Conservation (phyloP, 92 coral and sea anemone genomes). For the Meandrina meandrites region DNA sequence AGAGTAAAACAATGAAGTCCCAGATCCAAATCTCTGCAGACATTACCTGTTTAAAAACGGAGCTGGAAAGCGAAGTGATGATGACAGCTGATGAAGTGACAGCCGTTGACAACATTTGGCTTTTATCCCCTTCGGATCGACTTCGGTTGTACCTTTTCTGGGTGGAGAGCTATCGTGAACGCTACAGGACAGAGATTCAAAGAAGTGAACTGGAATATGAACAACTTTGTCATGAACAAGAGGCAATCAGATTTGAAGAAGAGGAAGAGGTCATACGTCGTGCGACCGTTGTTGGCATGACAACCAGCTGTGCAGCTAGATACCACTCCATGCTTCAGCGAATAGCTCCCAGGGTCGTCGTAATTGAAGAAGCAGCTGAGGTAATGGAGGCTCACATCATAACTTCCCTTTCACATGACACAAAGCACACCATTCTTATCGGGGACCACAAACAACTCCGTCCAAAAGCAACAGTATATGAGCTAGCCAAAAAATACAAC, state of each 20-base stretch:
- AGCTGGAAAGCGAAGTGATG: conserved; percentile 26
- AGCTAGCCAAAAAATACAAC: conserved; percentile 67
- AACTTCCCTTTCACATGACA: conserved; percentile 70
- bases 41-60: conserved; percentile 7
- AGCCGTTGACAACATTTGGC: conserved; percentile 54
- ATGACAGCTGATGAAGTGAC: conserved; percentile 57
- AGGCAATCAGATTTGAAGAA: conserved; percentile 37
- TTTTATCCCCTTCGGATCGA: conserved; percentile 47
- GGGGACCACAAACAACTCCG: conserved; percentile 92
- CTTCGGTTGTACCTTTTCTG: conserved; percentile 70
- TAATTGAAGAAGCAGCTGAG: conserved; percentile 92
- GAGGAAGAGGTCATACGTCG: conserved; percentile 57
- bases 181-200: conserved; percentile 20
- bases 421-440: conserved; percentile 79
- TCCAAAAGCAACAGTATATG: conserved; percentile 79
- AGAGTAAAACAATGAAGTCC: neutral
- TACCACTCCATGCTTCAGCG: conserved; percentile 57
- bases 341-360: conserved; percentile 67
- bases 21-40: conserved; percentile 20
- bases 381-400: conserved; percentile 87
- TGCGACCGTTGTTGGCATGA: conserved; percentile 84
- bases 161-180: conserved; percentile 55
- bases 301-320: conserved; percentile 81
- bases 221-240: conserved; percentile 37
- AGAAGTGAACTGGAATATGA: conserved; percentile 55